phyloP scores from a whole-genome alignment of 2,113 vertebrate species.

The Puntigrus tetrazona region DNA sequence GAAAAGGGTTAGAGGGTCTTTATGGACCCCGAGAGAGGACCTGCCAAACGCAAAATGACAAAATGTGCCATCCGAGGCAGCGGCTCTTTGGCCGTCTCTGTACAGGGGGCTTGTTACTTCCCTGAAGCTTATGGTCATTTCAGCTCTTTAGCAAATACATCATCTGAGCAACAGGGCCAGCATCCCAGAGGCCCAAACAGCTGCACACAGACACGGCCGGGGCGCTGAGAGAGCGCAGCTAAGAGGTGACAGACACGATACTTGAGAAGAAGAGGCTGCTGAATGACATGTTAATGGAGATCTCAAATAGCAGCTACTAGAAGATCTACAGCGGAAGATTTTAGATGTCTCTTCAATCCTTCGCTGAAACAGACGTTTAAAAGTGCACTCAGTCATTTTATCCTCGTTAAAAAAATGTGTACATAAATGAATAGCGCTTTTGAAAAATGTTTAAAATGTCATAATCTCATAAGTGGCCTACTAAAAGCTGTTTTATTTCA shows the following conservation, averaged over 20 bases:
- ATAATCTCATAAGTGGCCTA: too few relatives aligned
- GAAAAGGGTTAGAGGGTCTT: conserved; percentile 20
- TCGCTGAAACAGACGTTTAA: neutral
- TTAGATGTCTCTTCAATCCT: conserved; percentile 23
- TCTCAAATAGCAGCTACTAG: conserved; percentile 57
- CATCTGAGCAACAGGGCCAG: conserved; percentile 13
- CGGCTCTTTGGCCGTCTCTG: neutral
- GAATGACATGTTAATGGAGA: conserved; percentile 50
- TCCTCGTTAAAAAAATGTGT: neutral
- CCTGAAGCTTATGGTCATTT: conserved; percentile 26
- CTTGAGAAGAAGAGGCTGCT: conserved; percentile 28
- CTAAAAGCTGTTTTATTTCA: too few relatives aligned
- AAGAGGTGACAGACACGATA: conserved; percentile 10
- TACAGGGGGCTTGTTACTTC: neutral
- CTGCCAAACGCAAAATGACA: conserved; percentile 23
- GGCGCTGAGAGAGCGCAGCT: neutral
- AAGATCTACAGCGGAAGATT: conserved; percentile 28
- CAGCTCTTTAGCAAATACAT: conserved; percentile 20
- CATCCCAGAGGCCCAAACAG: neutral
- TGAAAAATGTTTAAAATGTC: too few relatives aligned
- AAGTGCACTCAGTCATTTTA: neutral
- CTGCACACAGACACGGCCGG: neutral
- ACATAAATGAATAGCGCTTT: neutral
- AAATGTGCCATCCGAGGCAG: conserved; percentile 20
- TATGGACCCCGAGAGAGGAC: conserved; percentile 18